Conservation (phyloP, 2,888 invertebrate genomes). For the Andrena praecox region DNA sequence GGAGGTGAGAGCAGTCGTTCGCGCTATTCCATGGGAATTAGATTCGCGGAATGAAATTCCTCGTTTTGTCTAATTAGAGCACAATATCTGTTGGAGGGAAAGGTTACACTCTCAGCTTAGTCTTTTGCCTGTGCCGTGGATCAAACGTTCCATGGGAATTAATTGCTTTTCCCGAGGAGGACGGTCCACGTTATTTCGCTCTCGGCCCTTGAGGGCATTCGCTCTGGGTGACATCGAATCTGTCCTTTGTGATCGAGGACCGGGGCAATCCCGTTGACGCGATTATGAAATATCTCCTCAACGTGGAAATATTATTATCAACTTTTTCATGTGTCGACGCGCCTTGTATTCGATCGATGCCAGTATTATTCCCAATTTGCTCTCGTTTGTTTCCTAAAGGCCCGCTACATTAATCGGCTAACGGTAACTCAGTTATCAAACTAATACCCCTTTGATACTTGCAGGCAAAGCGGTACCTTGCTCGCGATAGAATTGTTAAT, state of each 20-base stretch:
- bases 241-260: conserved; percentile 11
- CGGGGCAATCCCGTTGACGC: not conserved
- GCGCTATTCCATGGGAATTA: conserved; percentile 61
- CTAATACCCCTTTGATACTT: conserved; percentile 24
- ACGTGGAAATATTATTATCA: not conserved
- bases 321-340: not conserved
- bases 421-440: not conserved
- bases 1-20: conserved; percentile 33
- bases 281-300: conserved; percentile 22
- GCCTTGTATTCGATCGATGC: not conserved
- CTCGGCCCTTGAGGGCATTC: conserved; percentile 37
- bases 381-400: not conserved
- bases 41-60: conserved; percentile 65
- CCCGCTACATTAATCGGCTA: conserved; percentile 1
- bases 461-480: not conserved
- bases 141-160: conserved; percentile 66
- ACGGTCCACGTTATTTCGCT: conserved; percentile 44
- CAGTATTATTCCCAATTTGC: not conserved
- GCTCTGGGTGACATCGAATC: not conserved
- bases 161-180: conserved; percentile 58
- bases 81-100: conserved; percentile 58
- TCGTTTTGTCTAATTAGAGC: conserved; percentile 67
- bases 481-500: conserved; percentile 18
- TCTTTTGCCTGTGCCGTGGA: conserved; percentile 31
- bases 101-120: conserved; percentile 38